Evolutionary conservation across 1,140 invertebrate species (phyloP).

Genomic region (Caligus rogercresseyi): DNA sequence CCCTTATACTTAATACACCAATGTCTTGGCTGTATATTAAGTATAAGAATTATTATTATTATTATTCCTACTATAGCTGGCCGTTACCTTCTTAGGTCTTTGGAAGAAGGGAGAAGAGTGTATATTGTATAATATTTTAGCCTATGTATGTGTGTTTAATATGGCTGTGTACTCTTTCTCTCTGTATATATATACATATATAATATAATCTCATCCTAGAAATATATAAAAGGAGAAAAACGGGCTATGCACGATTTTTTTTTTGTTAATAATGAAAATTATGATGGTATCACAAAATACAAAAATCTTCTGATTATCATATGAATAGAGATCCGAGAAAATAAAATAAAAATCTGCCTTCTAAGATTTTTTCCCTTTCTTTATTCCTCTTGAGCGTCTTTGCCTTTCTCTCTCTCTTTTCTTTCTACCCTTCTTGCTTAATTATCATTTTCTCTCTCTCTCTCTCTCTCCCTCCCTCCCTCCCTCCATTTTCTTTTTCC

Average conservation of each 20-base stretch:
- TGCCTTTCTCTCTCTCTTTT: background rate
- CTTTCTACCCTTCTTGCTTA: background rate
- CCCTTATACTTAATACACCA: no score
- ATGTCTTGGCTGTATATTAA: no score
- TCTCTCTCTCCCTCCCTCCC: conserved; percentile 2
- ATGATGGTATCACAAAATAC: background rate
- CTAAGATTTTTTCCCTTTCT: background rate
- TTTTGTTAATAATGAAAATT: background rate
- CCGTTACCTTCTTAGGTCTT: no score
- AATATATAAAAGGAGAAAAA: background rate
- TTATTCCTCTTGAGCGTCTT: background rate
- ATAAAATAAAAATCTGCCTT: background rate
- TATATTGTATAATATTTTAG: no score
- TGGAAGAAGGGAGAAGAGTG: no score
- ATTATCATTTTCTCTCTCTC: conserved; percentile 11
- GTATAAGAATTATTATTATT: no score
- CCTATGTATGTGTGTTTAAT: no score
- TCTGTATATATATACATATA: background rate
- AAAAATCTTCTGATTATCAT: background rate
- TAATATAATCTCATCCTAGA: background rate
- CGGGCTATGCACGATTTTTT: background rate
- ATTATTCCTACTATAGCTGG: no score
- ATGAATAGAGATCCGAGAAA: background rate
- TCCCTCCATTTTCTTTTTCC: background rate
- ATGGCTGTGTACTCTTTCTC: no score